Conservation (phyloP, 2,113 vertebrate species). For the Tenrec ecaudatus region DNA sequence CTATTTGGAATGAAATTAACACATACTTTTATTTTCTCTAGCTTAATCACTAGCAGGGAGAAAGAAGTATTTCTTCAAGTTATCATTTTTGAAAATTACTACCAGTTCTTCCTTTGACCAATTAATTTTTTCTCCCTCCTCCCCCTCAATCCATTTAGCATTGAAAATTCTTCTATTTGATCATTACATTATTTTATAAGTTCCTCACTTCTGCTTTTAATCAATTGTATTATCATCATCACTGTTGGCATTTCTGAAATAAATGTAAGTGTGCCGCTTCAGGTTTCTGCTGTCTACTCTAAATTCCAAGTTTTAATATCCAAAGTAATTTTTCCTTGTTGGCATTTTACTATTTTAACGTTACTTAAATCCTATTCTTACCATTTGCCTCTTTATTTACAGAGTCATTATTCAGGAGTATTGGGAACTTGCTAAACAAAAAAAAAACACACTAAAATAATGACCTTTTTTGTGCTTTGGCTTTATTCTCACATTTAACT, state of each 20-base stretch:
- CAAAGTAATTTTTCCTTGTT: neutral
- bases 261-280: neutral
- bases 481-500: conserved; percentile 45
- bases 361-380: neutral
- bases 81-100: neutral
- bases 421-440: neutral
- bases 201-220: neutral
- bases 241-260: conserved; percentile 17
- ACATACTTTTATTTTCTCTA: neutral
- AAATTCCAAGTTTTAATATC: neutral
- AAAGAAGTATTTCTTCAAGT: neutral
- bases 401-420: conserved; percentile 23
- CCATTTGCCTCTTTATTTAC: conserved; percentile 12
- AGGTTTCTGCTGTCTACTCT: neutral
- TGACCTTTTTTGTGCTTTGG: neutral
- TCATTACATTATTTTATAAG: neutral
- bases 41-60: neutral
- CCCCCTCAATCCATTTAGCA: conserved; percentile 17
- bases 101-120: neutral
- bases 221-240: neutral
- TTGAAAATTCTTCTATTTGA: neutral
- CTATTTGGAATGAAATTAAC: conserved; percentile 2
- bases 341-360: conserved; percentile 4
- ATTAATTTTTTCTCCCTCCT: neutral
- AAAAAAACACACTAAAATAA: conserved; percentile 39